A percentile compares a stretch with the other conserved stretches of the same genome.
Evolutionary conservation across 2,888 invertebrate genomes (phyloP).

Genomic region (Sinelater perroti): DNA sequence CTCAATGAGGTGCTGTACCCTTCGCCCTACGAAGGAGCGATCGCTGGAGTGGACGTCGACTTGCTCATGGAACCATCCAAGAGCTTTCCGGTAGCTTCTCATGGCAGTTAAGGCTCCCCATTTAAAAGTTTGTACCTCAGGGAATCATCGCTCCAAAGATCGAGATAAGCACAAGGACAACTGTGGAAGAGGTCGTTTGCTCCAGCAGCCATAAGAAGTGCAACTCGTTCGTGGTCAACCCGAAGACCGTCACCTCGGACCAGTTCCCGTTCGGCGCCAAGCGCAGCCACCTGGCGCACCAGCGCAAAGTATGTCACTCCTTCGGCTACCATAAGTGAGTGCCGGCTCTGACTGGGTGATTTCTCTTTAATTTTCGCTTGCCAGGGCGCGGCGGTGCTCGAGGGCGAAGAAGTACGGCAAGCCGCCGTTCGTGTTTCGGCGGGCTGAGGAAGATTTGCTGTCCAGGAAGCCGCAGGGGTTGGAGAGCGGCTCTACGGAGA

Average conservation of each 20-base stretch:
- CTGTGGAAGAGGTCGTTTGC: slow-evolving; percentile 68
- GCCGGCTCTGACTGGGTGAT: neutral
- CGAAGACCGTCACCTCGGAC: slow-evolving; percentile 59
- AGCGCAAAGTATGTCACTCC: slow-evolving; percentile 65
- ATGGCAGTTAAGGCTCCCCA: no score
- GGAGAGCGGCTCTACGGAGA: slow-evolving; percentile 18
- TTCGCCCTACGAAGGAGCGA: slow-evolving; percentile 63
- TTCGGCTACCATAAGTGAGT: slow-evolving; percentile 62
- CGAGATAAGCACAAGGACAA: slow-evolving; percentile 73
- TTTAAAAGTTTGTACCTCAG: slow-evolving; percentile 56
- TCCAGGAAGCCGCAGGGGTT: slow-evolving; percentile 42
- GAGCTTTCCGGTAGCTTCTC: slow-evolving; percentile 68
- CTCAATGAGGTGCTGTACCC: slow-evolving; percentile 73
- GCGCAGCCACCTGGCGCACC: slow-evolving; percentile 43
- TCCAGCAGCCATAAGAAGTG: slow-evolving; percentile 39
- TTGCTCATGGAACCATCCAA: slow-evolving; percentile 73
- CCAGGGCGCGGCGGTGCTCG: slow-evolving; percentile 15
- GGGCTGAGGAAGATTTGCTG: slow-evolving; percentile 41
- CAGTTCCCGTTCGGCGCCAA: slow-evolving; percentile 18
- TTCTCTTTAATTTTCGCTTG: neutral
- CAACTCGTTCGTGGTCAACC: slow-evolving; percentile 54
- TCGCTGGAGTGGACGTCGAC: slow-evolving; percentile 69
- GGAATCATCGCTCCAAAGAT: slow-evolving; percentile 78
- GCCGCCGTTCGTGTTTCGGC: slow-evolving; percentile 40
- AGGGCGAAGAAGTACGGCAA: neutral